phyloP scores from a whole-genome alignment of 1,140 invertebrate genomes.

The Nilaparvata lugens region DNA sequence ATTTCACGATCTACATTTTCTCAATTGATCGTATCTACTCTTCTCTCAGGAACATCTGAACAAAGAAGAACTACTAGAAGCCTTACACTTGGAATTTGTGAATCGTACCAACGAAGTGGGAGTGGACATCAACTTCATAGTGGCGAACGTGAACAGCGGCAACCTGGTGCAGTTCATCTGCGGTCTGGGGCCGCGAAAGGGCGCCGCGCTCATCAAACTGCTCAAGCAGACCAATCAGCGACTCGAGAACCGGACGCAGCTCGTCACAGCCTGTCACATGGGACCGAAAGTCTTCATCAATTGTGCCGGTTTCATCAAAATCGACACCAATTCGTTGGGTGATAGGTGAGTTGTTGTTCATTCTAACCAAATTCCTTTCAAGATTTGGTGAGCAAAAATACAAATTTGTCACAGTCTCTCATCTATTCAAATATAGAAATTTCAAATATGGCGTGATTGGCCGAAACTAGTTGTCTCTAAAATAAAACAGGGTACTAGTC shows the following conservation, averaged over 20 bases:
- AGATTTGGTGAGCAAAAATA: no score
- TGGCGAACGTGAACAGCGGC: conserved; percentile 76
- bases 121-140: conserved; percentile 92
- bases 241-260: conserved; percentile 87
- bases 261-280: conserved; percentile 93
- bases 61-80: conserved; percentile 78
- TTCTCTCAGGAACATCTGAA: conserved; percentile 63
- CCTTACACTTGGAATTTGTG: conserved; percentile 85
- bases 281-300: conserved; percentile 99
- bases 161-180: conserved; percentile 96
- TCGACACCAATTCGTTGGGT: conserved; percentile 89
- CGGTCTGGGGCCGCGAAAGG: conserved; percentile 93
- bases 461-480: no score
- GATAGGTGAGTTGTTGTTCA: conserved; percentile 41
- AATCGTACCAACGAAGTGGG: conserved; percentile 92
- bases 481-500: no score
- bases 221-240: conserved; percentile 90
- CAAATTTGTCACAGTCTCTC: no score
- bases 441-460: no score
- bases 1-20: neutral
- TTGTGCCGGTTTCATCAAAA: conserved; percentile 98
- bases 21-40: neutral
- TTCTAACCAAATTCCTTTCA: no score
- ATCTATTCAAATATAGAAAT: no score
- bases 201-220: conserved; percentile 77